Conservation (phyloP, 2,797 vertebrate species). For the Silurus aristotelis region DNA sequence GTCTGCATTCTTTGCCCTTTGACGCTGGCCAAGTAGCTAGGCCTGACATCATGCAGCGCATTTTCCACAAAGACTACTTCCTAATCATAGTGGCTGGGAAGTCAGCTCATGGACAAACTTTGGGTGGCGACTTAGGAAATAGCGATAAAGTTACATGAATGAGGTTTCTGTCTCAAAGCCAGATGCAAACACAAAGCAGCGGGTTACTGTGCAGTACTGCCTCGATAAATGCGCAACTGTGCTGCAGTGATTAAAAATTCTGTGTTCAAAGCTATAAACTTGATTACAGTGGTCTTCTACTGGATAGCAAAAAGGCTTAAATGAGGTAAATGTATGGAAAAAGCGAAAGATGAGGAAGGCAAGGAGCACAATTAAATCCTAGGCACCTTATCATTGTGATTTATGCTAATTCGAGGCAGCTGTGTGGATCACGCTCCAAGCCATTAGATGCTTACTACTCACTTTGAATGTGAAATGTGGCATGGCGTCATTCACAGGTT, state of each 20-base stretch:
- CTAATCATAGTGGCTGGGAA: conserved; percentile 60
- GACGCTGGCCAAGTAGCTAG: conserved; percentile 60
- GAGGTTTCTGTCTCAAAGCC: conserved; percentile 32
- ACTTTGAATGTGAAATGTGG: conserved; percentile 6
- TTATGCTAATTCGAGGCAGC: conserved; percentile 54
- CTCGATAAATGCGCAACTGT: neutral
- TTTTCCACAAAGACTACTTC: conserved; percentile 62
- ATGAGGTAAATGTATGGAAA: conserved; percentile 21
- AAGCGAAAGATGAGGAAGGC: conserved; percentile 37
- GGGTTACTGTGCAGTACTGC: conserved; percentile 17
- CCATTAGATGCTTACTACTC: conserved; percentile 19
- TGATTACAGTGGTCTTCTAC: conserved; percentile 31
- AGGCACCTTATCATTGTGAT: conserved; percentile 47
- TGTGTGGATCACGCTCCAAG: conserved; percentile 53
- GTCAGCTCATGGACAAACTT: conserved; percentile 53
- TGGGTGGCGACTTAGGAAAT: conserved; percentile 50
- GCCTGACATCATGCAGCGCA: conserved; percentile 66
- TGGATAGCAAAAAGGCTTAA: neutral
- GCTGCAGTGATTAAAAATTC: conserved; percentile 4
- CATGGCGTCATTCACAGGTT: neutral
- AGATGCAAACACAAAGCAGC: conserved; percentile 24
- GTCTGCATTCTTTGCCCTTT: conserved; percentile 65
- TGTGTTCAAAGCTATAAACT: conserved; percentile 14
- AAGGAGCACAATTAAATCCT: conserved; percentile 46
- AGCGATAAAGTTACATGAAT: conserved; percentile 23